A percentile compares a stretch with the other conserved stretches of the same genome.
Conservation (phyloP, 2,888 invertebrate species). For the Latheticus oryzae region DNA sequence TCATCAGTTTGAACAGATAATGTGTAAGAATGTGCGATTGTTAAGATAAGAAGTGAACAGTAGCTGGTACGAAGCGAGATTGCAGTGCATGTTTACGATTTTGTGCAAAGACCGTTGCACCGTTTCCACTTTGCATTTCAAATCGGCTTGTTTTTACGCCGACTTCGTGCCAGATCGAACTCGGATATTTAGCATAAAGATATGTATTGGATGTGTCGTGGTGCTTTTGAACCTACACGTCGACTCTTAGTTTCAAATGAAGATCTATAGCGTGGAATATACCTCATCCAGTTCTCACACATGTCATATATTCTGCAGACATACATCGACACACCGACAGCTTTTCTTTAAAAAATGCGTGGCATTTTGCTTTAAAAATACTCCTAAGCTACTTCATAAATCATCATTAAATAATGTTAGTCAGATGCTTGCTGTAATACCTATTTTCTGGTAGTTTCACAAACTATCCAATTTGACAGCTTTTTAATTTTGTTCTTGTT, state of each 20-base stretch:
- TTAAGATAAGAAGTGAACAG: slow-evolving; percentile 58
- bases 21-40: slow-evolving; percentile 58
- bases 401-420: too few relatives aligned
- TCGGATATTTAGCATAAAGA: slow-evolving; percentile 62
- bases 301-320: too few relatives aligned
- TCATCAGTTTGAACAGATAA: slow-evolving; percentile 52
- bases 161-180: slow-evolving; percentile 63
- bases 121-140: slow-evolving; percentile 63
- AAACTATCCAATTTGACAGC: too few relatives aligned
- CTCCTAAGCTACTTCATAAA: too few relatives aligned
- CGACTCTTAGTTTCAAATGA: slow-evolving; percentile 47
- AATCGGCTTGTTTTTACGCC: slow-evolving; percentile 62
- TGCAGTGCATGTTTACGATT: slow-evolving; percentile 60
- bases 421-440: too few relatives aligned
- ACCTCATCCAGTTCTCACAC: too few relatives aligned
- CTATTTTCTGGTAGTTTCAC: too few relatives aligned
- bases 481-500: too few relatives aligned
- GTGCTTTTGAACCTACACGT: slow-evolving; percentile 56
- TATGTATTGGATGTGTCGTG: slow-evolving; percentile 62
- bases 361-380: too few relatives aligned
- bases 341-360: too few relatives aligned
- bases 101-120: slow-evolving; percentile 54
- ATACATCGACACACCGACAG: too few relatives aligned
- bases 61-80: slow-evolving; percentile 54
- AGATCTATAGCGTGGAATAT: slow-evolving; percentile 36